A percentile compares a stretch with the other conserved stretches of the same genome.
Evolutionary conservation across 2,797 vertebrate genomes (phyloP).

Genomic region (Sciurus vulgaris): DNA sequence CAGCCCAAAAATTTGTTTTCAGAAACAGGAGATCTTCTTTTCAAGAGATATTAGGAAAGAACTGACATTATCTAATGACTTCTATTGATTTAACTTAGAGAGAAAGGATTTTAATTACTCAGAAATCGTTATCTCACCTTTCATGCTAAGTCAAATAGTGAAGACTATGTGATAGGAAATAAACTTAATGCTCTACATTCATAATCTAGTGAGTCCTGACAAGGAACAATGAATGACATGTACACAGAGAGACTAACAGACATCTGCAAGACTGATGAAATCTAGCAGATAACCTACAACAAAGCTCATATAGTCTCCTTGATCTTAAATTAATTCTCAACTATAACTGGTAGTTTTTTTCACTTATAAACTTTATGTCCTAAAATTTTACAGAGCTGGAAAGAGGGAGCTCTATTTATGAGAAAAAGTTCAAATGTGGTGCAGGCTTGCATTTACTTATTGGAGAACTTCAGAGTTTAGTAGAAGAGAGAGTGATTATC

Average conservation of each 20-base stretch:
- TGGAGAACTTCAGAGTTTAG: constrained; percentile 21
- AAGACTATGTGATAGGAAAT: background rate
- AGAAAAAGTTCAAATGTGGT: background rate
- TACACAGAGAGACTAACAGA: background rate
- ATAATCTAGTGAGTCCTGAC: constrained; percentile 31
- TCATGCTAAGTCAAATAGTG: constrained; percentile 20
- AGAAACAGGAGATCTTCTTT: constrained; percentile 3
- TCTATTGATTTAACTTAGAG: background rate
- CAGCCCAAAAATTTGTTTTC: background rate
- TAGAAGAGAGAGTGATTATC: background rate
- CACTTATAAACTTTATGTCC: background rate
- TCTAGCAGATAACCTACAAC: background rate
- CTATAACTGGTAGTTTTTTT: background rate
- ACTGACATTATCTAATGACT: background rate
- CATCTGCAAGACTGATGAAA: background rate
- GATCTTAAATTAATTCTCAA: background rate
- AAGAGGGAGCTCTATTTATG: background rate
- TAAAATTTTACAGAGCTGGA: background rate
- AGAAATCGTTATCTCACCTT: constrained; percentile 13
- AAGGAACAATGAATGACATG: background rate
- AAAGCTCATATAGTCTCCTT: background rate
- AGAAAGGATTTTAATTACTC: constrained; percentile 52
- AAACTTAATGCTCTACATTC: background rate
- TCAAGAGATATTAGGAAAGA: background rate
- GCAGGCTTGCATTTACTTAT: background rate